Evolutionary conservation across 2,113 vertebrate genomes (phyloP), one percentile per base, ranked within the genome.

Genomic region (Jacana jacana): DNA sequence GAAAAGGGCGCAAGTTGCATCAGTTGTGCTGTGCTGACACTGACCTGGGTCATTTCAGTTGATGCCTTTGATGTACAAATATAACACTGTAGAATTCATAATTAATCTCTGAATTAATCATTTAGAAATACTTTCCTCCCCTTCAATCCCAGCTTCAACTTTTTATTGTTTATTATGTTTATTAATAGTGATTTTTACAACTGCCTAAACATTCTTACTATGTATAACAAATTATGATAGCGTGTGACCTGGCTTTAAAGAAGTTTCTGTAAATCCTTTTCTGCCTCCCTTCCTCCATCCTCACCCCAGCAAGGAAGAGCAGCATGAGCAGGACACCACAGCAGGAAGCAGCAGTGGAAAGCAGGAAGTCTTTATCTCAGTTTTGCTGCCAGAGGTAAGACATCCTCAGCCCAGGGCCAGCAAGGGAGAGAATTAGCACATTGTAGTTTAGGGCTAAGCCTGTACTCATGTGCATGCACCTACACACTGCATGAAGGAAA

Each of bases 31-130:
- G 39, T n/a, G 79, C 75, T 55, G 48, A 55, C 5, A 42, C 57
- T 9, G 35, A 82, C 64, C 2, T 22, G 44, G 37, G 55, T 85
- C 24, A 6, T 57, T 89, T 44, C 58, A 55, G 82, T 39, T 89
- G 77, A 87, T 96, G 89, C 85, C 48, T 91, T 49, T 82, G 81
- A 87, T 60, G 51, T 79, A 68, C 73, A 89, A 60, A 72, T 44
- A 81, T 3, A 79, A 77, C 92, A 55, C 52, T 52, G 24, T 27
- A 89, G 54, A 51, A 89, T 79, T 87, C 57, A 57, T 44, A 52
- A 83, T 25, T 75, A 48, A 78, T 13, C 80, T 49, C 24, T 25
- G 80, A 73, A 79, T 60, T 39, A 20, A 72, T 51, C 13, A 49
- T 64, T 71, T 37, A 17, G 48, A 60, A 78, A 10, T 23, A 15